Conservation (phyloP, 2,888 invertebrate genomes). For the Polyommatus icarus region DNA sequence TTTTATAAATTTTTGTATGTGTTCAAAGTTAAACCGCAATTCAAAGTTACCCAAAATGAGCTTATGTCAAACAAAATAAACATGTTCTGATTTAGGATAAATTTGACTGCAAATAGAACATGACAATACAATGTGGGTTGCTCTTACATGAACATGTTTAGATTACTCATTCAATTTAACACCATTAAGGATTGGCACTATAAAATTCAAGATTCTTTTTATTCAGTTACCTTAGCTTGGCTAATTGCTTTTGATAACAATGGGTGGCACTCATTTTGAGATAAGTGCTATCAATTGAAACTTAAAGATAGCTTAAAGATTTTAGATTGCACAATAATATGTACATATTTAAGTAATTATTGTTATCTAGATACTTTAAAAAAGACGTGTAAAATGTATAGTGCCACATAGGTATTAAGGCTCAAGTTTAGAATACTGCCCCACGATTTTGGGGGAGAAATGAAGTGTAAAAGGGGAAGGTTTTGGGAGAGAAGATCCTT, state of each 20-base stretch:
- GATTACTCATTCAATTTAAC: not conserved
- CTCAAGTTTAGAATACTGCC: too few relatives aligned
- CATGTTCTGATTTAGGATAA: not conserved
- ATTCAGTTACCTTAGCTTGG: slow-evolving; percentile 3
- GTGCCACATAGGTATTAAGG: too few relatives aligned
- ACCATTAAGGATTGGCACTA: not conserved
- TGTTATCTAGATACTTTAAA: not conserved
- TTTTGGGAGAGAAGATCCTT: too few relatives aligned
- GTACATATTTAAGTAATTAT: not conserved
- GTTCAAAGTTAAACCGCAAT: too few relatives aligned
- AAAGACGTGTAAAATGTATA: not conserved
- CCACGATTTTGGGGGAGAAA: too few relatives aligned
- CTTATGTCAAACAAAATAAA: not conserved
- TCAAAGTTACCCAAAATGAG: too few relatives aligned
- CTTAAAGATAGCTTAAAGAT: not conserved
- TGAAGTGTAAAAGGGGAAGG: too few relatives aligned
- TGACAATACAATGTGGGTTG: not conserved
- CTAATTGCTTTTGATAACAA: slow-evolving; percentile 7
- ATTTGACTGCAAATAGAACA: not conserved
- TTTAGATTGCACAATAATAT: not conserved
- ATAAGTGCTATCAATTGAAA: slow-evolving; percentile 13
- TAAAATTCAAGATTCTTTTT: slow-evolving; percentile 6
- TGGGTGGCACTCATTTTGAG: not conserved
- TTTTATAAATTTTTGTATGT: too few relatives aligned
- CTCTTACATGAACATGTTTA: slow-evolving; percentile 7